A percentile compares a stretch with the other conserved stretches of the same genome.
These are phyloP conservation scores for Drosophila ogumai DNA, from an alignment of 1,140 invertebrate species.

Conservation along the genomic window DNA sequence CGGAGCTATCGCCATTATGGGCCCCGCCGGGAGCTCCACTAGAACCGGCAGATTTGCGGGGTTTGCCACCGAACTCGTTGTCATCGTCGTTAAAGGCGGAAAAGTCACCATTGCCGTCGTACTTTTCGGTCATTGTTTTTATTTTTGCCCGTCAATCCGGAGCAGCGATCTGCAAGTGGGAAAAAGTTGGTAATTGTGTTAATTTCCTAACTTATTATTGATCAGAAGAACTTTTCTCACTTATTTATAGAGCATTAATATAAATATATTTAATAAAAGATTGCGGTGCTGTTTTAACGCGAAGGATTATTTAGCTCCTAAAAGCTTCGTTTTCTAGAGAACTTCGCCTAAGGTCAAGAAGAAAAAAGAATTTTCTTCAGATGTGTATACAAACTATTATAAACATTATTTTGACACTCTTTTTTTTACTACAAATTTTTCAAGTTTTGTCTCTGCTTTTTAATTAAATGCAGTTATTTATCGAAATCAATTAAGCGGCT, in stretches of 20 bases:
- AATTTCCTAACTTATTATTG: too few relatives aligned
- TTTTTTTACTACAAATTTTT: not conserved
- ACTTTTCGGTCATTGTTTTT: slow-evolving; percentile 77
- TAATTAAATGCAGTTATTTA: slow-evolving; percentile 28
- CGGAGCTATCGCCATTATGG: slow-evolving; percentile 75
- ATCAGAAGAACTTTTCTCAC: too few relatives aligned
- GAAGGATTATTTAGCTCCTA: too few relatives aligned
- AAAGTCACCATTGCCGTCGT: slow-evolving; percentile 83
- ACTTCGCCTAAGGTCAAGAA: too few relatives aligned
- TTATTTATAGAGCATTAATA: too few relatives aligned
- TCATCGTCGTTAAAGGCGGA: slow-evolving; percentile 86
- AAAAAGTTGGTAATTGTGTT: not conserved
- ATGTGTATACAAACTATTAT: too few relatives aligned
- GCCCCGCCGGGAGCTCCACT: slow-evolving; percentile 44
- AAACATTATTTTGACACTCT: not conserved
- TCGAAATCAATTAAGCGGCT: slow-evolving; percentile 40
- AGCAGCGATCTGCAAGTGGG: slow-evolving; percentile 15
- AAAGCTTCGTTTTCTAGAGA: too few relatives aligned
- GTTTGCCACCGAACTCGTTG: slow-evolving; percentile 85
- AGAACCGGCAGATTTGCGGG: slow-evolving; percentile 84
- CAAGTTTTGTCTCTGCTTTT: not conserved
- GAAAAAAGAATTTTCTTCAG: too few relatives aligned
- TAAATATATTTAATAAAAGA: too few relatives aligned
- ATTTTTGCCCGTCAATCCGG: slow-evolving; percentile 24
- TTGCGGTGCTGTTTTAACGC: too few relatives aligned